Evolutionary conservation across 2,797 vertebrate species (phyloP).

Genomic region (Petrocephalus schoutedeni): DNA sequence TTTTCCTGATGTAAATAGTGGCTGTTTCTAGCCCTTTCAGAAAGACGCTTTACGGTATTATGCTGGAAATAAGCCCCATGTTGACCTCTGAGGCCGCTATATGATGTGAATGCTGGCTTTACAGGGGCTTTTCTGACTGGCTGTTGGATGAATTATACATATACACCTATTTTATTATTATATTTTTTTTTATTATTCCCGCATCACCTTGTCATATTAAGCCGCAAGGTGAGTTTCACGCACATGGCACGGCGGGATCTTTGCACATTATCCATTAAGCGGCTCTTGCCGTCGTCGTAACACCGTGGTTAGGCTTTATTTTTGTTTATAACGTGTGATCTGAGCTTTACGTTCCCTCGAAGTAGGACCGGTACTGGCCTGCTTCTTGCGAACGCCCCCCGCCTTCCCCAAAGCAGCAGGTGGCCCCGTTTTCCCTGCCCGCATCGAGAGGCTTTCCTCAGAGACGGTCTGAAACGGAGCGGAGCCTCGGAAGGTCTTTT

Average conservation of each 20-base stretch:
- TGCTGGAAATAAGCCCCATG: background rate
- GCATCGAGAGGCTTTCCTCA: constrained; percentile 18
- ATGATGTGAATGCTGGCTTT: background rate
- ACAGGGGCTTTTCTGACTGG: background rate
- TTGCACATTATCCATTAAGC: background rate
- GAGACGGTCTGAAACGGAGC: background rate
- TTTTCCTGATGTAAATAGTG: background rate
- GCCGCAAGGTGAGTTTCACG: background rate
- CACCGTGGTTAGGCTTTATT: background rate
- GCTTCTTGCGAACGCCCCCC: background rate
- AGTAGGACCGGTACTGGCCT: background rate
- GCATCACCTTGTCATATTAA: background rate
- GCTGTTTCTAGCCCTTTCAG: background rate
- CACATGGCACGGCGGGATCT: background rate
- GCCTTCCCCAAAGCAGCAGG: background rate
- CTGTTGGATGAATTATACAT: background rate
- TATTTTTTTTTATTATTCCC: background rate
- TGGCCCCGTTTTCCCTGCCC: background rate
- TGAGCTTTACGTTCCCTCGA: background rate
- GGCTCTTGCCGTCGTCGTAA: background rate
- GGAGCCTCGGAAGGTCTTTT: constrained; percentile 4
- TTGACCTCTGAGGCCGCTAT: background rate
- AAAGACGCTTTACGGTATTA: background rate
- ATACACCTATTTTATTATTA: too few species aligned
- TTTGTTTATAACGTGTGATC: background rate